Evolutionary conservation across 2,113 vertebrate genomes (phyloP).

Genomic region (Cyanoramphus novaezelandiae): DNA sequence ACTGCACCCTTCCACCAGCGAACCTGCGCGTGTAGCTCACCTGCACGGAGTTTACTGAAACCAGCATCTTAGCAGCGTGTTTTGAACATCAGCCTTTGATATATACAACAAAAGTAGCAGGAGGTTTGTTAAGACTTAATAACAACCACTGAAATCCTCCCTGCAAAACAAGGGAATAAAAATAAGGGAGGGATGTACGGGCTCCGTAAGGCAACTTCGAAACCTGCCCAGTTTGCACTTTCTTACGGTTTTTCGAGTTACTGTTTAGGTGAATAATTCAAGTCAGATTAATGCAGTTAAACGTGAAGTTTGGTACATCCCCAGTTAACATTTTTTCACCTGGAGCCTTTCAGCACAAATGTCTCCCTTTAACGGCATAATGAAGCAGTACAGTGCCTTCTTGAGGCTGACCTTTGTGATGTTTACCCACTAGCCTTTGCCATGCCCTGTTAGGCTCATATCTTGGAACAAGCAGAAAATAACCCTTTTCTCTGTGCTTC

Average conservation of each 20-base stretch:
- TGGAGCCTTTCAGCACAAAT: background rate
- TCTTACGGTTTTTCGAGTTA: background rate
- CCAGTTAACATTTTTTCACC: background rate
- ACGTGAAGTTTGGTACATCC: background rate
- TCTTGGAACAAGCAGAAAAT: background rate
- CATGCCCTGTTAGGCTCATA: fast-evolving
- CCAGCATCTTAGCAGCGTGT: background rate
- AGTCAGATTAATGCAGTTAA: background rate
- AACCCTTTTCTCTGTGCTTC: background rate
- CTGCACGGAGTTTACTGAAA: background rate
- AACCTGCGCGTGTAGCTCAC: background rate
- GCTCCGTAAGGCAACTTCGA: background rate
- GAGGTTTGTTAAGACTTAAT: background rate
- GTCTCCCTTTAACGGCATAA: background rate
- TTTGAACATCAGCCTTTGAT: background rate
- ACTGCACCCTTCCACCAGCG: background rate
- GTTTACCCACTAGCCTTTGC: background rate
- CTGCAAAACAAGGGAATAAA: background rate
- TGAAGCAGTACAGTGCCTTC: fast-evolving
- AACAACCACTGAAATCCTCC: background rate
- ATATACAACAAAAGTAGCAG: background rate
- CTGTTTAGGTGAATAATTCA: background rate
- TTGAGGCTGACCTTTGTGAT: fast-evolving
- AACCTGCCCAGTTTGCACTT: background rate
- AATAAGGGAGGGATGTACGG: background rate